Base-by-base conservation (phyloP, 2,888 invertebrate genomes). In the Agrochola macilenta region DNA sequence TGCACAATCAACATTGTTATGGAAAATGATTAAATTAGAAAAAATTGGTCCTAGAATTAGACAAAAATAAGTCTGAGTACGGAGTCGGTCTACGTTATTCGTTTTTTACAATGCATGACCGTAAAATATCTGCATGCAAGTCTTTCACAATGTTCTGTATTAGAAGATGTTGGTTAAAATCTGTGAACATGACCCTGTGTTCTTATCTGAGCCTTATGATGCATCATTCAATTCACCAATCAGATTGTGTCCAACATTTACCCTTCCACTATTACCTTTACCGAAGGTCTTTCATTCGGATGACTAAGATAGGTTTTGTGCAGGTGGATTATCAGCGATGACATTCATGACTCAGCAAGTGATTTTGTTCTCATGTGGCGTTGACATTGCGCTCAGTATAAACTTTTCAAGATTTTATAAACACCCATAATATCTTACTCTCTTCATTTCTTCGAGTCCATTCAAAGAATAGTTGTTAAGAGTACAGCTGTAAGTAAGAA, bases 1-100 rank as follows among this genome's bases (percentile, higher is more conserved):
- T 84, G 81, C 85, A 81, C n/a, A 78, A 84, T 84, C 61, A 78
- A n/a, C 5, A 63, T 52, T 58, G 8, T 49, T 35, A 14, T 12
- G 43, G 12, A 71, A 69, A 49, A 76, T 30, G 57, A 69, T 76
- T 49, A n/a, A 80, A 76, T 75, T 60, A 43, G 39, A 70, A 69
- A 78, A 64, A 64, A 0, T 30, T 39, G 12, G 57, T n/a, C 49
- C 1, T 11, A 69, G 26, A 69, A 49, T 26, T 35, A 3, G 54
- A 46, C 46, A 11, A 17, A 35, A 9, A 20, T 26, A 35, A 3
- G 77, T 52, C n/a, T 76, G n/a, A 76, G 5, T 65, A 46, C n/a
- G 35, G 11, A 12, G 12, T 39, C n/a, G 9, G 5, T 35, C n/a
- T 14, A 58, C 5, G 26, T 30, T 30, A 23, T 61, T n/a, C 26